Evolutionary conservation across 1,140 invertebrate species (phyloP).

Genomic region (Gonioctena quinquepunctata): DNA sequence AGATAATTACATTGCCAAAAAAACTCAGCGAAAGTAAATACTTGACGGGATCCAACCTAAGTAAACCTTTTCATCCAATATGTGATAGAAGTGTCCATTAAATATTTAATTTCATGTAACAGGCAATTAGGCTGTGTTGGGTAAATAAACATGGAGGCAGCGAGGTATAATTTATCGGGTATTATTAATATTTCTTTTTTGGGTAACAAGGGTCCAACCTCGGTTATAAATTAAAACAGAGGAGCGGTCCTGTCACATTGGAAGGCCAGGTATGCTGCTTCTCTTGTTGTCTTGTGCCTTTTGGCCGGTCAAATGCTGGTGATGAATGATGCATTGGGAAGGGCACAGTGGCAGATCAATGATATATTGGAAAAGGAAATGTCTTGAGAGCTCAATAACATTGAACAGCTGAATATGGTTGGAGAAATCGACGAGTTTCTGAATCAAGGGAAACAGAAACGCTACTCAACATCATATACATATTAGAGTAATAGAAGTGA

Average conservation of each 20-base stretch:
- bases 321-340: neutral
- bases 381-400: no score
- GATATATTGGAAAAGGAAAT: neutral
- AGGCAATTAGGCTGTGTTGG: slow-evolving; percentile 38
- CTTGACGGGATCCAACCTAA: neutral
- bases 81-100: slow-evolving; percentile 29
- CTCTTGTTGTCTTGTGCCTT: neutral
- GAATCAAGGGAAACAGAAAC: no score
- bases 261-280: slow-evolving; percentile 27
- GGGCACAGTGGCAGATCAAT: neutral
- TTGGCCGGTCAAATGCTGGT: neutral
- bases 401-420: no score
- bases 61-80: slow-evolving; percentile 7
- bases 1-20: neutral
- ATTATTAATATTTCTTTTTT: slow-evolving; percentile 45
- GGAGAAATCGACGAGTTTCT: no score
- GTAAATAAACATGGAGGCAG: slow-evolving; percentile 39
- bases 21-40: slow-evolving; percentile 1
- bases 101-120: slow-evolving; percentile 41
- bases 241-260: slow-evolving; percentile 31
- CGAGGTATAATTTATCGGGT: slow-evolving; percentile 39
- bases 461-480: no score
- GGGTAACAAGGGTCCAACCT: slow-evolving; percentile 29
- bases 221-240: slow-evolving; percentile 36
- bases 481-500: no score